Evolutionary conservation across 2,113 vertebrate genomes (phyloP).

Genomic region (Elephantulus edwardii): DNA sequence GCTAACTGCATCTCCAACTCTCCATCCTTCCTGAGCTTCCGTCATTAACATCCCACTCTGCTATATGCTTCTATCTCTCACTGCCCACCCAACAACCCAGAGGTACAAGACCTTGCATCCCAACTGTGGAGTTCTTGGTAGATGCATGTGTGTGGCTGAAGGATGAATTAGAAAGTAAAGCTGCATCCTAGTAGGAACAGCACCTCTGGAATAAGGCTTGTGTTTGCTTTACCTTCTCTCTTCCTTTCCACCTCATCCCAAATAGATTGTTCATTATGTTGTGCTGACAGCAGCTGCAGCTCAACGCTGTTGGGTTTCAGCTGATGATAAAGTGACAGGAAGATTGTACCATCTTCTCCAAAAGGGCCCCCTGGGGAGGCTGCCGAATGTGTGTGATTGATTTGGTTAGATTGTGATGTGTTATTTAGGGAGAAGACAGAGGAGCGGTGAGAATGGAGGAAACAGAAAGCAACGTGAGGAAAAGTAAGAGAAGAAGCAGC

Average conservation of each 20-base stretch:
- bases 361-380: slow-evolving; percentile 26
- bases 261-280: neutral
- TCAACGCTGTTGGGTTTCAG: slow-evolving; percentile 6
- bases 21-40: neutral
- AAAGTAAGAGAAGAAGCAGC: neutral
- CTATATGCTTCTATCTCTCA: neutral
- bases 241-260: neutral
- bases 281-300: neutral
- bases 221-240: neutral
- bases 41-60: neutral
- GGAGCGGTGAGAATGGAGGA: neutral
- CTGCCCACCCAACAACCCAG: neutral
- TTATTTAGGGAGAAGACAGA: slow-evolving; percentile 49
- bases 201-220: neutral
- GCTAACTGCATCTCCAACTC: neutral
- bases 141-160: neutral
- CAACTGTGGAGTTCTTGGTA: neutral
- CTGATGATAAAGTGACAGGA: slow-evolving; percentile 52
- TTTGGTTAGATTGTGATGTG: slow-evolving; percentile 27
- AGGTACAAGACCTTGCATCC: neutral
- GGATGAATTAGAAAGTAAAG: neutral
- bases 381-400: slow-evolving; percentile 52
- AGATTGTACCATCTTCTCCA: slow-evolving; percentile 42
- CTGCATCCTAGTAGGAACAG: neutral
- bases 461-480: neutral